Percentiles rank a stretch among this genome's conserved stretches.
Evolutionary conservation across 1,140 invertebrate species (phyloP).

Genomic region (Heliconius nattereri): DNA sequence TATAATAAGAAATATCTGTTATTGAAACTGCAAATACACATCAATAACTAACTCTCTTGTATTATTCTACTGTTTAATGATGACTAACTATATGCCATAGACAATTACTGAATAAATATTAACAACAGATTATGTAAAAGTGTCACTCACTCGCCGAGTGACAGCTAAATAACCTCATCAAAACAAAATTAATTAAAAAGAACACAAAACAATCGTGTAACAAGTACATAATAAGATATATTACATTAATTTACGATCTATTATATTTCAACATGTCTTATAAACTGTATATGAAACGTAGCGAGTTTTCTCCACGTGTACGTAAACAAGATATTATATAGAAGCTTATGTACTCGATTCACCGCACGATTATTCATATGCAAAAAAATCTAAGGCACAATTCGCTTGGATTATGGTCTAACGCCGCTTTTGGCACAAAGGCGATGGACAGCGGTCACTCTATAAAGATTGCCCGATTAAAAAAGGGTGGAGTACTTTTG

Average conservation of each 20-base stretch:
- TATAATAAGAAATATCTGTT: neutral
- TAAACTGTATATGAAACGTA: neutral
- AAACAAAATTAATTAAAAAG: conserved; percentile 2
- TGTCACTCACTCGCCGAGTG: neutral
- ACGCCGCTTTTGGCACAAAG: conserved; percentile 63
- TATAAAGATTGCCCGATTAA: conserved; percentile 77
- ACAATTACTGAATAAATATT: neutral
- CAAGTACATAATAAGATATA: conserved; percentile 1
- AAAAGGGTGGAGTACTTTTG: conserved; percentile 60
- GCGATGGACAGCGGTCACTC: conserved; percentile 70
- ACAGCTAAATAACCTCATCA: neutral
- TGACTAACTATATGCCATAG: neutral
- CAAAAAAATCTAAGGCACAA: conserved; percentile 65
- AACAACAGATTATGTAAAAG: neutral
- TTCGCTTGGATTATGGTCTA: conserved; percentile 76
- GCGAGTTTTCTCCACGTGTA: conserved; percentile 39
- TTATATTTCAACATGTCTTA: conserved; percentile 5
- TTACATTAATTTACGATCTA: neutral
- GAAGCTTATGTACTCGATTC: conserved; percentile 45
- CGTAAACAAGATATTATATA: conserved; percentile 36
- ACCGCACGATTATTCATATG: conserved; percentile 66
- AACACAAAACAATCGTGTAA: neutral
- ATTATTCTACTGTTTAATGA: neutral
- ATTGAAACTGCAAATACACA: neutral
- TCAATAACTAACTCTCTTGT: neutral